Conservation (phyloP, 2,888 invertebrate genomes). For the Tenthredo scrophulariae region DNA sequence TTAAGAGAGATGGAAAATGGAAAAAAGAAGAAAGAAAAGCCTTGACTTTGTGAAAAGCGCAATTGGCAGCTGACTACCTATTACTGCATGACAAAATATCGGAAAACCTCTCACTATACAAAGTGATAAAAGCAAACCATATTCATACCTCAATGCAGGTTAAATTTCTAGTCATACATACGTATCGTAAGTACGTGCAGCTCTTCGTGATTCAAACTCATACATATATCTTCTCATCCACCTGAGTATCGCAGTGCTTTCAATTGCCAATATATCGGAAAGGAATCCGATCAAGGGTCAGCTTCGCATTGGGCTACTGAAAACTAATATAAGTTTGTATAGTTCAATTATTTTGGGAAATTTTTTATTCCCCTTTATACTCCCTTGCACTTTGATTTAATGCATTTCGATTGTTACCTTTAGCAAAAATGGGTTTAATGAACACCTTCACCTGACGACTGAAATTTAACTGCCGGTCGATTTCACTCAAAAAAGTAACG, state of each 20-base stretch:
- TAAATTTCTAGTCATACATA: neutral
- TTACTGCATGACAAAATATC: slow-evolving; percentile 11
- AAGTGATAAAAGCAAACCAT: neutral
- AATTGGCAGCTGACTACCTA: slow-evolving; percentile 64
- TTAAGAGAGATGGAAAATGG: neutral
- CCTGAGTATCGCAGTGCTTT: neutral
- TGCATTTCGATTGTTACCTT: neutral
- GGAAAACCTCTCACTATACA: neutral
- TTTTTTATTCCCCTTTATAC: neutral
- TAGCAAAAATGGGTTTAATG: neutral
- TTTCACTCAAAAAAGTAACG: neutral
- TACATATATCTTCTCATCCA: neutral
- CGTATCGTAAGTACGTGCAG: neutral
- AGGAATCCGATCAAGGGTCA: neutral
- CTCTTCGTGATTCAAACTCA: neutral
- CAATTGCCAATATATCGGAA: neutral
- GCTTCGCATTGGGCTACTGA: neutral
- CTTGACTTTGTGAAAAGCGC: slow-evolving; percentile 68
- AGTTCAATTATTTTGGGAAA: neutral
- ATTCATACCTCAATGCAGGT: neutral
- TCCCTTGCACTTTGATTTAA: neutral
- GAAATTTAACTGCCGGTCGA: neutral
- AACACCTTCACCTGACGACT: neutral
- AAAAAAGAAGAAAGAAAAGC: neutral
- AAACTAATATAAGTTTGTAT: neutral